Percentiles rank a stretch among this genome's conserved stretches.
Evolutionary conservation across 2,797 vertebrate genomes (phyloP).

Genomic region (Sus cebifrons): DNA sequence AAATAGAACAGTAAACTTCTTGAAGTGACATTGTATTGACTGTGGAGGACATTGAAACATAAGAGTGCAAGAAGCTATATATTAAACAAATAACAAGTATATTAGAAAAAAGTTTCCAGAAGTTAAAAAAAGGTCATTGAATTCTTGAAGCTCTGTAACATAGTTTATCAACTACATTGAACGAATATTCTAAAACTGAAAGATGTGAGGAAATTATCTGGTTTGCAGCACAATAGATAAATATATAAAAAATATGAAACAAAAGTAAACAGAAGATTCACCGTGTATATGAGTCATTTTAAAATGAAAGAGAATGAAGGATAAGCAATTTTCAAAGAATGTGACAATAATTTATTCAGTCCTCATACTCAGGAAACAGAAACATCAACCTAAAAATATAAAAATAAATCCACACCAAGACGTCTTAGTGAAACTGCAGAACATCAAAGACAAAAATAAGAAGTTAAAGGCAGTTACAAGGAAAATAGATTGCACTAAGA

Average conservation of each 20-base stretch:
- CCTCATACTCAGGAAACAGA: slow-evolving; percentile 36
- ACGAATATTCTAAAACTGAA: slow-evolving; percentile 23
- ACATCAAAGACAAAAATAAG: slow-evolving; percentile 24
- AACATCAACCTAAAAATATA: slow-evolving; percentile 9
- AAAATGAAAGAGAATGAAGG: slow-evolving; percentile 38
- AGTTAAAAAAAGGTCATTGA: slow-evolving; percentile 25
- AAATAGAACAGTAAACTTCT: slow-evolving; percentile 44
- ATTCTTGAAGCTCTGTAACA: slow-evolving; percentile 45
- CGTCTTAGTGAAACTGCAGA: neutral
- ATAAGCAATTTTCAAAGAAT: slow-evolving; percentile 39
- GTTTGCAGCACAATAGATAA: neutral
- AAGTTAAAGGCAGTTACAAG: neutral
- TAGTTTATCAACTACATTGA: neutral
- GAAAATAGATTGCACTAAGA: neutral
- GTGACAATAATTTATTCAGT: slow-evolving; percentile 13
- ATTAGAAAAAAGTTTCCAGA: slow-evolving; percentile 34
- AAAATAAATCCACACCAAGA: neutral
- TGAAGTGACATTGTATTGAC: slow-evolving; percentile 35
- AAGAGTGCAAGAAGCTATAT: neutral
- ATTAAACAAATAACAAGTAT: neutral
- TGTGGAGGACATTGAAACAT: neutral
- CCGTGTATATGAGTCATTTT: slow-evolving; percentile 5
- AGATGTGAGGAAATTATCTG: neutral
- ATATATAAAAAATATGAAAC: neutral
- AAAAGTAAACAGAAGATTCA: neutral